Base-by-base conservation (phyloP, 2,888 invertebrate genomes). In the Camponotus fellah region DNA sequence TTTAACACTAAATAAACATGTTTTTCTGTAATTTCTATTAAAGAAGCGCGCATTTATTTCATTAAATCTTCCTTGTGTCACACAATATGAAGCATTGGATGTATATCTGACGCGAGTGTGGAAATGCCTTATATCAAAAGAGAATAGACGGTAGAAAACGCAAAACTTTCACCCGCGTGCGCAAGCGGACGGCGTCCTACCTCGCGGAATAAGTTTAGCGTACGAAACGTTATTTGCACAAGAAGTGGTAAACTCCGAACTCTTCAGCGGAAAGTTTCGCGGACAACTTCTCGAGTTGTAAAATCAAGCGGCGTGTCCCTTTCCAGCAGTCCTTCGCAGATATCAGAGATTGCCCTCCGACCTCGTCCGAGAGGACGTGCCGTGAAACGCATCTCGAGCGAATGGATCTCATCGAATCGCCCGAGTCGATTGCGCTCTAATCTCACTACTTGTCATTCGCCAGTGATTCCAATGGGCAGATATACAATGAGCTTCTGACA, bases 211-310 rank as follows among this genome's bases (percentile, higher is more conserved):
- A 92, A 93, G 92, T 92, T 93, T 88, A 90, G 86, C 88, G 89
- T 87, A 88, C 84, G 85, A 89, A 92, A 91, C 90, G 89, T 86
- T 91, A 92, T 94, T 93, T 93, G 93, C 90, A 90, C 92, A 92
- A 92, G 92, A 91, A 91, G 88, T 88, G 90, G 91, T 89, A 91
- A 93, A 92, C 92, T 92, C 87, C 88, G 88, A 92, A 90, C 87
- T 88, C 85, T 85, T 87, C 85, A 87, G 84, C 85, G 77, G 83
- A 88, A 92, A 93, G 89, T 93, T 93, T 91, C 85, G 81, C 86
- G 86, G 86, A 84, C 72, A 90, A 91, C 82, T 90, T 87, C 82
- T 84, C 85, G 85, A 90, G 88, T 91, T 91, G 89, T 91, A 92
- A 91, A 92, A 92, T 92, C 92, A 91, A 92, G 89, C 87, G 83